Base-by-base conservation (phyloP, 1,140 invertebrate genomes). In the Ctenoplectra terminalis region DNA sequence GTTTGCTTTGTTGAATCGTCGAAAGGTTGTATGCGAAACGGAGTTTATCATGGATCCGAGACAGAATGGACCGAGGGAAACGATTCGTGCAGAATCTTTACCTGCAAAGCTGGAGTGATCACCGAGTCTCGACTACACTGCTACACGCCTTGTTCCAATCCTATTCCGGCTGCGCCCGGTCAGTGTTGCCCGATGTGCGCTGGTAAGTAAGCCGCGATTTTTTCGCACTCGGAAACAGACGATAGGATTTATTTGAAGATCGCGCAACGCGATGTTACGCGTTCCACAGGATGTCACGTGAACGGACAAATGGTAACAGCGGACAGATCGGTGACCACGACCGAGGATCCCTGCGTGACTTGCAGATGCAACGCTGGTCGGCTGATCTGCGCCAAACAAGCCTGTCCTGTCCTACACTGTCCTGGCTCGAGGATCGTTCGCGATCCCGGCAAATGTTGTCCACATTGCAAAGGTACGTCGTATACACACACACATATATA, bases 161-260 rank as follows among this genome's bases (percentile, higher is more conserved):
- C 97, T 0, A 93, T 95, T 50, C 95, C 96, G n/a, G 95, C 96
- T 4, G 91, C 92, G 20, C 95, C 95, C 23, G 96, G 97, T 48
- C 95, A 97, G 85, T 98, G 98, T 91, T 99, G 98, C 92, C 96
- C 97, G 1, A 96, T 96, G 52, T 99, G 98, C 94, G 94, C 95
- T 89, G 96, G 96, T 96, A 92, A 93, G 69, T 75, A 46, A 66
- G 1, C n/a, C 2, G 13, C 1, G 1, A 48, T 8, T 11, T 48
- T 48, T 48, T 15, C 46, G 13, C 13, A 5, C 40, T 15, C 13
- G 46, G 1, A 2, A n/a, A n/a, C n/a, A n/a, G n/a, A n/a, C n/a
- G n/a, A n/a, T n/a, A n/a, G n/a, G n/a, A n/a, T n/a, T n/a, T 48
- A 48, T 48, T 15, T 48, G 40, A 40, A 40, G 40, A 40, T 23